These are phyloP conservation scores for Eublepharis macularius DNA, from an alignment of 2,113 vertebrate species.

Conservation along the genomic window DNA sequence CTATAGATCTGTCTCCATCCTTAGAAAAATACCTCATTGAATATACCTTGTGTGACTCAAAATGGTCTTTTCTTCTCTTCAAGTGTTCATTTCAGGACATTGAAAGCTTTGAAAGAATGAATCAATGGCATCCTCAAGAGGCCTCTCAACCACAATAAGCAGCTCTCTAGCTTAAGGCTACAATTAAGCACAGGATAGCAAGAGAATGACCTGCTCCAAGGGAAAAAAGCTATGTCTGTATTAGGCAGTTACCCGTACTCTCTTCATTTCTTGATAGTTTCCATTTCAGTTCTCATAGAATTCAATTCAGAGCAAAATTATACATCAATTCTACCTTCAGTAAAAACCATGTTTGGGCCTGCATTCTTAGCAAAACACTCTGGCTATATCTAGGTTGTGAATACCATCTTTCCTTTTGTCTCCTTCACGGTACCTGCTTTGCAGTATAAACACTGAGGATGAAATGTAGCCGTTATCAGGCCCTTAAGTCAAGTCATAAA, in stretches of 20 bases:
- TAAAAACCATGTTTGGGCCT: neutral
- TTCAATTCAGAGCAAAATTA: neutral
- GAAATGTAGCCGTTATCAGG: constrained; percentile 51
- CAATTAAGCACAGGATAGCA: neutral
- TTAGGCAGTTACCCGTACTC: neutral
- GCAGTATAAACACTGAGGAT: neutral
- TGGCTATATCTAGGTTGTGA: neutral
- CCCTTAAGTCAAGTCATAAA: constrained; percentile 43
- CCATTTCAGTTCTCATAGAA: neutral
- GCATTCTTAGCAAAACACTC: neutral
- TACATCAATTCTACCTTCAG: neutral
- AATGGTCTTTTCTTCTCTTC: neutral
- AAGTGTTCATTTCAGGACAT: neutral
- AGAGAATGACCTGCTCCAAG: constrained; percentile 2
- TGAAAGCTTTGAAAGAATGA: neutral
- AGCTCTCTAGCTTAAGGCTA: neutral
- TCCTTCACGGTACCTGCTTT: neutral
- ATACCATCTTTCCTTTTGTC: neutral
- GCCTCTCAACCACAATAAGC: neutral
- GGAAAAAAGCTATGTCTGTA: constrained; percentile 15
- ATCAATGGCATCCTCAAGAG: neutral
- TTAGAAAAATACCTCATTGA: neutral
- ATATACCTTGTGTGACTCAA: neutral
- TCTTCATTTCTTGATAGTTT: neutral
- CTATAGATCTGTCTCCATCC: neutral